phyloP scores from a whole-genome alignment of 2,797 vertebrate genomes.

The Hemitrygon akajei region DNA sequence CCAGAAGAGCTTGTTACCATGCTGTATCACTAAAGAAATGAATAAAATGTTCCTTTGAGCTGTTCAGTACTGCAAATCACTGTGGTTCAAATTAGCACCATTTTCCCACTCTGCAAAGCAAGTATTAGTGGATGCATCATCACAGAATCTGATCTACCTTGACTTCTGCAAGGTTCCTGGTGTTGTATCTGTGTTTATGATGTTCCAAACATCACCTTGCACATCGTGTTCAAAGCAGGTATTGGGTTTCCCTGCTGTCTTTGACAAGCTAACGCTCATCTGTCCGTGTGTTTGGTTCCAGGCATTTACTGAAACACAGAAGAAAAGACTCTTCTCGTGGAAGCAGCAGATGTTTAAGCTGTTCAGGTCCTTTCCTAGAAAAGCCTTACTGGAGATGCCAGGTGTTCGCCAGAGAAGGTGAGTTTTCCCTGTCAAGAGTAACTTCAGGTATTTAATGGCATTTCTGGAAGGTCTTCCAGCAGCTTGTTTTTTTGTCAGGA shows the following conservation, averaged over 20 bases:
- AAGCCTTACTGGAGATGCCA: constrained; percentile 82
- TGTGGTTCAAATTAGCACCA: background rate
- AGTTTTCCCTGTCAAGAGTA: constrained; percentile 39
- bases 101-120: background rate
- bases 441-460: background rate
- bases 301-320: constrained; percentile 92
- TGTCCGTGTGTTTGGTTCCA: constrained; percentile 43
- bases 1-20: too few species aligned
- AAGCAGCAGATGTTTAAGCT: constrained; percentile 94
- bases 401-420: constrained; percentile 84
- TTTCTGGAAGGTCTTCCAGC: background rate
- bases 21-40: too few species aligned
- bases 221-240: too few species aligned
- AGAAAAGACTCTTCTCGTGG: constrained; percentile 85
- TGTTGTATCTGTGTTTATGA: background rate
- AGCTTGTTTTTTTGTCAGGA: too few species aligned
- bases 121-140: background rate
- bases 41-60: too few species aligned
- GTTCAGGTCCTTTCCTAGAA: constrained; percentile 83
- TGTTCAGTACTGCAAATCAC: background rate
- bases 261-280: background rate
- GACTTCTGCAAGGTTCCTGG: background rate
- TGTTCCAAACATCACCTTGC: background rate
- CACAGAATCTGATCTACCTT: background rate
- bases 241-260: background rate